Evolutionary conservation across 1,140 invertebrate species (phyloP), one percentile per base, ranked within the genome.

Genomic region (Polyergus mexicanus): DNA sequence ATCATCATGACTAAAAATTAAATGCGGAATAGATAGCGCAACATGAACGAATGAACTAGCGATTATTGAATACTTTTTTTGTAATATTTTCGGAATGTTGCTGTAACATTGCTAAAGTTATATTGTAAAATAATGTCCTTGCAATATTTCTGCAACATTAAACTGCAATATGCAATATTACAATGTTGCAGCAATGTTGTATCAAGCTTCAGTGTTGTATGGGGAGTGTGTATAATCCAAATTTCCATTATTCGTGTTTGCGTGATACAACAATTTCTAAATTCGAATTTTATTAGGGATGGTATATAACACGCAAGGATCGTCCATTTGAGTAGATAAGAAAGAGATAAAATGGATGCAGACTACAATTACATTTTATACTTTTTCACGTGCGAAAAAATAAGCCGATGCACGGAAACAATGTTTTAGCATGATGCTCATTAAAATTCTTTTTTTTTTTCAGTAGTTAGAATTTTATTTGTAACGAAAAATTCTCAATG

Each of bases 291-390:
- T 8, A 32, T 32, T 16, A 1, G 16, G 8, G 60, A 62, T 60
- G 10, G 0, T 62, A 62, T 62, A 25, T 1, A 25, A 56, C 47
- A 51, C 47, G 47, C 3, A 1, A 51, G 16, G 16, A 41, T 75
- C 1, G 10, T 38, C 11, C 5, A 71, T 32, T 32, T 19, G 10
- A 56, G 38, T 56, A 72, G 11, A 22, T 56, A 38, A 56, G 35
- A 54, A 71, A 72, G 7, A 44, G 22, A 35, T 11, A 54, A 72
- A 71, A 72, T 16, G 16, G 13, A 22, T 11, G 47, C 69, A 7
- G 47, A 19, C 6, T 72, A 72, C 69, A 71, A 47, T 71, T 71
- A 71, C 0, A 19, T 72, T 72, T 72, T 72, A 72, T 35, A 19
- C 4, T 22, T 32, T 54, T 51, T 47, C 22, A 51, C 28, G 2